phyloP scores from a whole-genome alignment of 2,888 invertebrate genomes.

The Eupithecia pulchellata region DNA sequence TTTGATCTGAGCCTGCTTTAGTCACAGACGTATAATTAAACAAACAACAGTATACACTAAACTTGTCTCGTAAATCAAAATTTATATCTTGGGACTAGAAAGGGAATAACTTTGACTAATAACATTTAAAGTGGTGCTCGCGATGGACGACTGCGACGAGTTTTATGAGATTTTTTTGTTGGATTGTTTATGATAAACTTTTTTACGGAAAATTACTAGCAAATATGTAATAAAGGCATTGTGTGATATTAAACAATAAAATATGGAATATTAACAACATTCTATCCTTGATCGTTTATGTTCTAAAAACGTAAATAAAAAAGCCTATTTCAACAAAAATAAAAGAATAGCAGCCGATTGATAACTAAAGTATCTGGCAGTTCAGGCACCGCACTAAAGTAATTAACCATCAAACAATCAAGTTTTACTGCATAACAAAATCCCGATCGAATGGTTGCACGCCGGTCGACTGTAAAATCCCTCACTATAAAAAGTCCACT shows the following conservation, averaged over 20 bases:
- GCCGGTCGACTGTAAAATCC: constrained; percentile 45
- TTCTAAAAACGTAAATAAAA: neutral
- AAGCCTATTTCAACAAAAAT: neutral
- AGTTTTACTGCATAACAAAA: constrained; percentile 73
- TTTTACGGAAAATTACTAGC: neutral
- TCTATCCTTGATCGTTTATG: neutral
- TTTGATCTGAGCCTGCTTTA: constrained; percentile 53
- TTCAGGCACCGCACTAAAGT: constrained; percentile 53
- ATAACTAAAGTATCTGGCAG: constrained; percentile 39
- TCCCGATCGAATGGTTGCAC: constrained; percentile 54
- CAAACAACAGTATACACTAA: constrained; percentile 62
- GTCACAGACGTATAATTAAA: constrained; percentile 66
- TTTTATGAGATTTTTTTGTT: neutral
- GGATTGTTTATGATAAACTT: neutral
- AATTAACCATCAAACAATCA: constrained; percentile 73
- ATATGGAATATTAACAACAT: neutral
- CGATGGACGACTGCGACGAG: neutral
- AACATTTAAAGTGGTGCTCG: constrained; percentile 2
- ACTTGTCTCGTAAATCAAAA: constrained; percentile 66
- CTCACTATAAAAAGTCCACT: constrained; percentile 45
- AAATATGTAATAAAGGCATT: neutral
- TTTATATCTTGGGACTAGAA: constrained; percentile 52
- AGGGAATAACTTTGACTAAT: constrained; percentile 14
- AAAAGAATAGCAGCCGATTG: neutral
- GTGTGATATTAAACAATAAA: neutral